A percentile compares a stretch with the other conserved stretches of the same genome.
Evolutionary conservation across 1,140 invertebrate species (phyloP).

Genomic region (Drosophila navojoa): DNA sequence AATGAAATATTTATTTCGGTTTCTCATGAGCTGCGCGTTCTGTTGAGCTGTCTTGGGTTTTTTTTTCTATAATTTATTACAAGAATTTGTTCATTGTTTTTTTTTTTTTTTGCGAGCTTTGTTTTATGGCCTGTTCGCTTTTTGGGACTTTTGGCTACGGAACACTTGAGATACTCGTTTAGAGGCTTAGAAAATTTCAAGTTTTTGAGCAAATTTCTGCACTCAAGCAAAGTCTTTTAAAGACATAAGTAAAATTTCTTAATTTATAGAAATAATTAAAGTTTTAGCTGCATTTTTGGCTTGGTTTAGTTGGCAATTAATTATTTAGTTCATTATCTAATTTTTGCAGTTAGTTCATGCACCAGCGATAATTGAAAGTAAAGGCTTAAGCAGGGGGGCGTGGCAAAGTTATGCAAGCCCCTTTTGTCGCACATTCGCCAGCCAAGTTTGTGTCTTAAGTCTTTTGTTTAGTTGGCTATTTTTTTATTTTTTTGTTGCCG

Average conservation of each 20-base stretch:
- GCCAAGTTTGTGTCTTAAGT: slow-evolving; percentile 65
- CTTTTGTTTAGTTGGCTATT: slow-evolving; percentile 55
- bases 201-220: slow-evolving; percentile 9
- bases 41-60: slow-evolving; percentile 14
- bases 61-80: slow-evolving; percentile 36
- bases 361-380: slow-evolving; percentile 41
- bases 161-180: slow-evolving; percentile 26
- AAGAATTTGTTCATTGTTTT: slow-evolving; percentile 18
- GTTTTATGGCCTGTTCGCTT: slow-evolving; percentile 30
- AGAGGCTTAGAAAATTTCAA: slow-evolving; percentile 1
- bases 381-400: slow-evolving; percentile 31
- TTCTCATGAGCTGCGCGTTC: slow-evolving; percentile 37
- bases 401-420: slow-evolving; percentile 27
- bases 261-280: slow-evolving; percentile 1
- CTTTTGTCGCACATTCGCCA: background rate
- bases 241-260: slow-evolving; percentile 5
- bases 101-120: slow-evolving; percentile 14
- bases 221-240: background rate
- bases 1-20: slow-evolving; percentile 41
- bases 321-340: background rate
- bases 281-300: background rate
- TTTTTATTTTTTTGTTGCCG: slow-evolving; percentile 3
- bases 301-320: background rate
- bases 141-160: slow-evolving; percentile 9
- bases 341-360: slow-evolving; percentile 6